Conservation (phyloP, 2,797 vertebrate species). For the Hyperoplus immaculatus region DNA sequence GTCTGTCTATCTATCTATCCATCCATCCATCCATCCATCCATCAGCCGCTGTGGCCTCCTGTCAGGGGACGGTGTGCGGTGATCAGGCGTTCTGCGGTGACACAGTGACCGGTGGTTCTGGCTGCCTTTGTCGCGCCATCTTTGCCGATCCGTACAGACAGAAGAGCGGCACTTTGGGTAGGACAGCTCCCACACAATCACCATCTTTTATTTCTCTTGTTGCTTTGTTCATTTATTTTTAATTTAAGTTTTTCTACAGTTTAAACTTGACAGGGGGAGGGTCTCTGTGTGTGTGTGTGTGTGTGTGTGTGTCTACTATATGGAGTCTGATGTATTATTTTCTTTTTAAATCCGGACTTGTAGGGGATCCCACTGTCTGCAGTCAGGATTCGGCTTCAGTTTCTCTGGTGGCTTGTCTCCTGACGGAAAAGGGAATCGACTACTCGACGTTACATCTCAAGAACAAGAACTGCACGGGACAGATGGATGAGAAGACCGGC, state of each 20-base stretch:
- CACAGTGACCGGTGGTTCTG: rapidly evolving
- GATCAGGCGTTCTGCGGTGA: constrained; percentile 56
- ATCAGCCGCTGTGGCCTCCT: constrained; percentile 16
- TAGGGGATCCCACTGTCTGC: constrained; percentile 36
- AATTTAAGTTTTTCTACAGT: no score
- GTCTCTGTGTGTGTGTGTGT: no score
- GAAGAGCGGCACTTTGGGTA: constrained; percentile 22
- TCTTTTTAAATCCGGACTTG: not conserved
- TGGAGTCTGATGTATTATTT: not conserved
- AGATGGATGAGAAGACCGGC: constrained; percentile 2
- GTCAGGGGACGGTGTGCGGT: constrained; percentile 43
- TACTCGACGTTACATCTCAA: constrained; percentile 19
- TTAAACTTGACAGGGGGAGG: no score
- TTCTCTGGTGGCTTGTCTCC: constrained; percentile 37
- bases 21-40: no score
- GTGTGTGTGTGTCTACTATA: no score
- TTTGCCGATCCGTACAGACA: constrained; percentile 40
- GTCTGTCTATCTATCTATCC: no score
- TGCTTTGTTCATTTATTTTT: no score
- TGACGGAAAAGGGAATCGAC: constrained; percentile 36
- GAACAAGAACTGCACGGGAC: constrained; percentile 24
- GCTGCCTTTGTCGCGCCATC: constrained; percentile 49
- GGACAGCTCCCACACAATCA: not conserved
- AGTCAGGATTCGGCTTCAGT: not conserved
- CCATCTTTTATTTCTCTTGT: not conserved